Evolutionary conservation across 2,888 invertebrate genomes (phyloP).

Genomic region (Cerastis rubricosa): DNA sequence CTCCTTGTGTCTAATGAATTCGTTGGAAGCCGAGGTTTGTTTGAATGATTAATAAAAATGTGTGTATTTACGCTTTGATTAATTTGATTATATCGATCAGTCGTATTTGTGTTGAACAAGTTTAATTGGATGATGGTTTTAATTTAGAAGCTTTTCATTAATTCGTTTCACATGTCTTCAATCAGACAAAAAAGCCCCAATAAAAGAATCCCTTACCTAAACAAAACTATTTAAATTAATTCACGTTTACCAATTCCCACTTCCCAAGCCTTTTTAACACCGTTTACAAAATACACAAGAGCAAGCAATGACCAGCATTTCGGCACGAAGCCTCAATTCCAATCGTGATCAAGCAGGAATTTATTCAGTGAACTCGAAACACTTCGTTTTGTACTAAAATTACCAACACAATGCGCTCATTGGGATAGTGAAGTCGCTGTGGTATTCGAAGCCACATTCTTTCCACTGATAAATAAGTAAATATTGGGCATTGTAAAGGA

Average conservation of each 20-base stretch:
- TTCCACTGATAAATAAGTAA: slow-evolving; percentile 60
- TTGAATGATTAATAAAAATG: slow-evolving; percentile 39
- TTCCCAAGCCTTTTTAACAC: slow-evolving; percentile 25
- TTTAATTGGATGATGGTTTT: background rate
- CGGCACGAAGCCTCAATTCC: slow-evolving; percentile 55
- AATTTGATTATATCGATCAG: background rate
- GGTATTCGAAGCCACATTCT: slow-evolving; percentile 55
- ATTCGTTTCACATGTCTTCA: background rate
- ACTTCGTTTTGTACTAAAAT: slow-evolving; percentile 60
- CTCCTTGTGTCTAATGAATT: slow-evolving; percentile 41
- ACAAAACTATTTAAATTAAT: slow-evolving; percentile 24
- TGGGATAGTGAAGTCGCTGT: slow-evolving; percentile 45
- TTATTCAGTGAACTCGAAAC: slow-evolving; percentile 64
- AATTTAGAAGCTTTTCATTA: background rate
- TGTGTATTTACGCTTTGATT: slow-evolving; percentile 18
- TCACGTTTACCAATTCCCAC: background rate
- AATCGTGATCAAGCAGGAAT: slow-evolving; percentile 65
- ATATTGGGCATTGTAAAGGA: slow-evolving; percentile 49
- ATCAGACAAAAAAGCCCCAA: background rate
- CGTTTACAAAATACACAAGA: slow-evolving; percentile 55
- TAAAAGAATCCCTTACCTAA: background rate
- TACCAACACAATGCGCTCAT: slow-evolving; percentile 50
- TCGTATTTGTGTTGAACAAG: background rate
- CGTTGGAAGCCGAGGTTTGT: slow-evolving; percentile 36
- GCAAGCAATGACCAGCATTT: slow-evolving; percentile 60